A percentile compares a stretch with the other conserved stretches of the same genome.
phyloP scores from a whole-genome alignment of 2,113 vertebrate genomes.

The Calyptomena viridis region DNA sequence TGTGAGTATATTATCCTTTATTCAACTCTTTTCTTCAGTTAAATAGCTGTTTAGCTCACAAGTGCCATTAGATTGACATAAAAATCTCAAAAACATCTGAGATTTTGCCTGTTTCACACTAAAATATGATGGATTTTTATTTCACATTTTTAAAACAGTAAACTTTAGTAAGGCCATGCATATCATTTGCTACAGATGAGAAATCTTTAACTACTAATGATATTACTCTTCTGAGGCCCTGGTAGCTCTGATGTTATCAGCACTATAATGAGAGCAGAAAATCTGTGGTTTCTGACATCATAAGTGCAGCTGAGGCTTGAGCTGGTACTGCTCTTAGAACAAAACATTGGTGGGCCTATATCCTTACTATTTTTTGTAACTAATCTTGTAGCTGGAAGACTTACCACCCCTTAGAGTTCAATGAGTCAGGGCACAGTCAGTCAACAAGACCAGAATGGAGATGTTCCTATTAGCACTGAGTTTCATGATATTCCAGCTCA shows the following conservation, averaged over 20 bases:
- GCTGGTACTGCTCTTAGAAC: not conserved
- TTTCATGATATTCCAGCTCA: not conserved
- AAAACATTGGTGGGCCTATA: not conserved
- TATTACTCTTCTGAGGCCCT: not conserved
- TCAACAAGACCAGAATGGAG: not conserved
- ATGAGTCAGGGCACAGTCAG: not conserved
- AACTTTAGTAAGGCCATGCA: not conserved
- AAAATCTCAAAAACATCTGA: slow-evolving; percentile 4
- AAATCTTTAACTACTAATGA: not conserved
- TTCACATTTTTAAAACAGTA: not conserved
- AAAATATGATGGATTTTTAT: not conserved
- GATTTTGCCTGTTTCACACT: not conserved
- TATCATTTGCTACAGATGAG: not conserved
- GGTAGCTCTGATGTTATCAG: not conserved
- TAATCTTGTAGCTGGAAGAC: not conserved
- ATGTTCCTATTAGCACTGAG: not conserved
- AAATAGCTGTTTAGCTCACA: not conserved
- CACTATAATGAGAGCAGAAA: not conserved
- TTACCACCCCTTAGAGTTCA: not conserved
- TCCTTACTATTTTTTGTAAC: not conserved
- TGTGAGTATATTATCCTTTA: not conserved
- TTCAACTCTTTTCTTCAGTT: not conserved
- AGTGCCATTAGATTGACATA: not conserved
- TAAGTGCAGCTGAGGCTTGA: not conserved
- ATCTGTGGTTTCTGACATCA: not conserved